A percentile compares a stretch with the other conserved stretches of the same genome.
Evolutionary conservation across 2,888 invertebrate species (phyloP).

Genomic region (Mesodorylaimus sp.): DNA sequence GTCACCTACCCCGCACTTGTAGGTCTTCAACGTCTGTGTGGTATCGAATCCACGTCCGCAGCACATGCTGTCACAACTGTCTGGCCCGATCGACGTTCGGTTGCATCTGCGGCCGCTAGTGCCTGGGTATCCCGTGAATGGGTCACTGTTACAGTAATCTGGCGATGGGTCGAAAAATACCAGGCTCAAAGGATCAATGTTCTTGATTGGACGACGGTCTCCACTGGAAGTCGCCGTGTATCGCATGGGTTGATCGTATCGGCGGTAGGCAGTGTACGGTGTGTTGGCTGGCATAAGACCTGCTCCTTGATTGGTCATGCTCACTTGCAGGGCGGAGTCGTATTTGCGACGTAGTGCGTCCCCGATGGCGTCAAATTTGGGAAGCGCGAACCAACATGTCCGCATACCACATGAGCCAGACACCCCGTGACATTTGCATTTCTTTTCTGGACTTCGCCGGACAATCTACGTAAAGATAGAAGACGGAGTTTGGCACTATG

Average conservation of each 20-base stretch:
- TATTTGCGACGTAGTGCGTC: constrained; percentile 65
- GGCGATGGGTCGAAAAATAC: constrained; percentile 32
- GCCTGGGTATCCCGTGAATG: constrained; percentile 31
- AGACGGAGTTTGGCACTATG: too few species aligned
- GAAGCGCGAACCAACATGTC: constrained; percentile 88
- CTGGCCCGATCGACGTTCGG: constrained; percentile 29
- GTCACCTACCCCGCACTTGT: constrained; percentile 10
- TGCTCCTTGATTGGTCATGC: too few species aligned
- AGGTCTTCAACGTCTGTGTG: constrained; percentile 8
- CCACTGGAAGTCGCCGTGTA: too few species aligned
- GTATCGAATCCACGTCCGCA: constrained; percentile 40
- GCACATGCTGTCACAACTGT: constrained; percentile 37
- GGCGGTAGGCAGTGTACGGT: too few species aligned
- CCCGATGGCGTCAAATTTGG: constrained; percentile 65
- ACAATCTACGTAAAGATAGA: too few species aligned
- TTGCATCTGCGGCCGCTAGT: constrained; percentile 37
- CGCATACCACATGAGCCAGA: constrained; percentile 85
- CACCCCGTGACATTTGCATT: constrained; percentile 95
- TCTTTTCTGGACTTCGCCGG: constrained; percentile 40
- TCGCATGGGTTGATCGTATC: too few species aligned
- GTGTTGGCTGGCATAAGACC: too few species aligned
- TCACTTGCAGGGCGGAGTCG: constrained; percentile 55
- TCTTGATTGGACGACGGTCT: too few species aligned
- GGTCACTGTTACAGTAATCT: constrained; percentile 30
- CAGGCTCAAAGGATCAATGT: too few species aligned